Conservation (phyloP, 2,888 invertebrate genomes). For the Diaperis boleti region DNA sequence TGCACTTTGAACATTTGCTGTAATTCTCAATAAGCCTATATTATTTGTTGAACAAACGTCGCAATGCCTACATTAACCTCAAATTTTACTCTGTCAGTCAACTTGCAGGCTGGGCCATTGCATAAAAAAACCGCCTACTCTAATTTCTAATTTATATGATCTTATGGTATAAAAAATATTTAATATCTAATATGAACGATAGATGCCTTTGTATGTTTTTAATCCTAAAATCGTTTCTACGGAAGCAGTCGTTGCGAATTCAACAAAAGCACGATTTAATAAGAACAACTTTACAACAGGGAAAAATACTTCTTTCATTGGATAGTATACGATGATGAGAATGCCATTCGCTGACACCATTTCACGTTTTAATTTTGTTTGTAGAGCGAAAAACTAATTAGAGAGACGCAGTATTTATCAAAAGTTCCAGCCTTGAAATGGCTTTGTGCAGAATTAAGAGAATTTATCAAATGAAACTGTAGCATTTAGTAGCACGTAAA, state of each 20-base stretch:
- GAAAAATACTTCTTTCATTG: not conserved
- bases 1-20: no score
- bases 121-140: no score
- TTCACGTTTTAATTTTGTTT: not conserved
- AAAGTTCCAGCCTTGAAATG: constrained; percentile 5
- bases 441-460: constrained; percentile 1
- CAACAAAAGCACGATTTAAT: not conserved
- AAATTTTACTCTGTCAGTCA: no score
- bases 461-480: not conserved
- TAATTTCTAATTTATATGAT: not conserved
- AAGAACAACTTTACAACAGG: not conserved
- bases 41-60: no score
- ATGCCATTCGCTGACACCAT: not conserved
- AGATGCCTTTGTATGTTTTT: no score
- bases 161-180: no score
- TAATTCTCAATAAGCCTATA: no score
- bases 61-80: no score
- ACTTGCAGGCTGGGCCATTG: no score
- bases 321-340: not conserved
- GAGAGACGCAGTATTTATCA: constrained; percentile 5
- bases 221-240: no score
- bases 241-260: no score
- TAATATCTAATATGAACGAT: no score
- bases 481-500: not conserved
- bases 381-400: constrained; percentile 5